A percentile compares a stretch with the other conserved stretches of the same genome.
Evolutionary conservation across 2,888 invertebrate species (phyloP).

Genomic region (Stenolophus ochropezus): DNA sequence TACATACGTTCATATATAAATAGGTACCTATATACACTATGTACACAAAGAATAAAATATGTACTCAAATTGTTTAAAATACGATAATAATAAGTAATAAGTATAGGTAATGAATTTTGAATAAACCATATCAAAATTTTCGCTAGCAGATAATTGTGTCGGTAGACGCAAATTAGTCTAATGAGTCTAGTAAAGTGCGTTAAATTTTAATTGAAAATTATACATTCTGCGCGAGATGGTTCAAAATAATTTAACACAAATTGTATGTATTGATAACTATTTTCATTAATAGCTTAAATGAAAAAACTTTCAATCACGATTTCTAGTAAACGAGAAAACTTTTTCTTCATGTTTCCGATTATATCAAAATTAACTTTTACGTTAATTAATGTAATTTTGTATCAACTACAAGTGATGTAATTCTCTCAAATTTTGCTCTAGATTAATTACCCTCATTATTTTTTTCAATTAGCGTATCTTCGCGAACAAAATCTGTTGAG

Average conservation of each 20-base stretch:
- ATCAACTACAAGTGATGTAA: slow-evolving; percentile 23
- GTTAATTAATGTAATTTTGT: slow-evolving; percentile 28
- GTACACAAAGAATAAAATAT: too few relatives aligned
- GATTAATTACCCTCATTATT: slow-evolving; percentile 35
- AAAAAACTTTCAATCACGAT: slow-evolving; percentile 4
- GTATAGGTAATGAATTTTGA: not conserved
- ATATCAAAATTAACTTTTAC: slow-evolving; percentile 19
- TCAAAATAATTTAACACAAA: not conserved
- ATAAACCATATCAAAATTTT: not conserved
- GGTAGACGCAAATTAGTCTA: slow-evolving; percentile 16
- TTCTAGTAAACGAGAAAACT: slow-evolving; percentile 20
- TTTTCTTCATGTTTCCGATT: slow-evolving; percentile 18
- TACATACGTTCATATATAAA: too few relatives aligned
- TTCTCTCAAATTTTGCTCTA: slow-evolving; percentile 15
- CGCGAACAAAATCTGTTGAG: slow-evolving; percentile 10
- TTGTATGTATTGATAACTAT: not conserved
- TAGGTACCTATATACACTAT: too few relatives aligned
- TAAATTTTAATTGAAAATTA: slow-evolving; percentile 35
- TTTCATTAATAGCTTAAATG: not conserved
- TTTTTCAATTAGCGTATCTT: slow-evolving; percentile 27
- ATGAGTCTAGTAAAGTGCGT: slow-evolving; percentile 1
- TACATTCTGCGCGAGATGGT: not conserved
- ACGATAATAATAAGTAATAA: too few relatives aligned
- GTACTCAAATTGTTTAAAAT: too few relatives aligned
- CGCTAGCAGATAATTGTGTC: not conserved